These are phyloP conservation scores for Drosophila ironensis DNA, from an alignment of 1,140 invertebrate genomes.

Conservation along the genomic window DNA sequence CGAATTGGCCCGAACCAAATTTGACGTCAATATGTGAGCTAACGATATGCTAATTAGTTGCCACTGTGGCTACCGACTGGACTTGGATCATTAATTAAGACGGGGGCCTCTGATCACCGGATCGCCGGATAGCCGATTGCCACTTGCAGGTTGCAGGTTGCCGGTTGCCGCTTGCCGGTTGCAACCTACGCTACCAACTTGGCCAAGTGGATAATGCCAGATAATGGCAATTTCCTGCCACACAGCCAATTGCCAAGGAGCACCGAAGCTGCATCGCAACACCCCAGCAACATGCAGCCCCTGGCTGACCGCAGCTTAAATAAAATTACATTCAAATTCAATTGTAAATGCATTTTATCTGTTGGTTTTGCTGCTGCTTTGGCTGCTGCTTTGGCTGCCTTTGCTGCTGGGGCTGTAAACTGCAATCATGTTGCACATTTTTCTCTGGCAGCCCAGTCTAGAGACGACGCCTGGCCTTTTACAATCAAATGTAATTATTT, in stretches of 20 bases:
- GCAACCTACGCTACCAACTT: conserved; percentile 44
- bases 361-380: conserved; percentile 64
- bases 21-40: conserved; percentile 77
- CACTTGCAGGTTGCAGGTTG: conserved; percentile 13
- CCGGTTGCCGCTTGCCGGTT: not conserved
- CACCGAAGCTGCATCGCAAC: conserved; percentile 25
- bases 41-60: conserved; percentile 76
- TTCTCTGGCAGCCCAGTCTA: conserved; percentile 61
- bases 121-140: conserved; percentile 65
- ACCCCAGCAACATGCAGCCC: conserved; percentile 42
- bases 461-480: conserved; percentile 69
- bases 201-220: conserved; percentile 77
- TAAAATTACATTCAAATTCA: conserved; percentile 81
- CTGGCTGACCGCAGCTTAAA: conserved; percentile 79
- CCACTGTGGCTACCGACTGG: conserved; percentile 18
- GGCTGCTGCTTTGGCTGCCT: conserved; percentile 22
- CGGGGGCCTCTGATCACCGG: conserved; percentile 57
- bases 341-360: conserved; percentile 81
- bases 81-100: conserved; percentile 71
- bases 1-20: conserved; percentile 59
- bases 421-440: conserved; percentile 81
- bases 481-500: conserved; percentile 81
- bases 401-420: conserved; percentile 65
- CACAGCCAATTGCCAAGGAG: conserved; percentile 66
- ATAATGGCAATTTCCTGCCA: conserved; percentile 80